Conservation (phyloP, 2,113 vertebrate genomes). For the Turnix velox region DNA sequence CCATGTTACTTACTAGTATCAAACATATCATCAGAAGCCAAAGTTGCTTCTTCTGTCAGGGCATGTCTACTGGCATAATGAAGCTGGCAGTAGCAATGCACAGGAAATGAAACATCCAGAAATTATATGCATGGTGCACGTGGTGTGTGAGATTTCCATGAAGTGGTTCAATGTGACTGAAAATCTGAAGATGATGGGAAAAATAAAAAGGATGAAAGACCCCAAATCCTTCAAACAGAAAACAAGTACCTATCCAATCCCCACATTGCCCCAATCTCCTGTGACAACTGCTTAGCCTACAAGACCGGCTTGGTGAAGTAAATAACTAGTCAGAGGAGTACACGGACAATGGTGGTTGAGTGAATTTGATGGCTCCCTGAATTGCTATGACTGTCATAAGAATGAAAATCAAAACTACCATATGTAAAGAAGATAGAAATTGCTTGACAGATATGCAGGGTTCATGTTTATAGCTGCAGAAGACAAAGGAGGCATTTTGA, state of each 20-base stretch:
- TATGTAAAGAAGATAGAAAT: background rate
- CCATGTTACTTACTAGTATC: slow-evolving; percentile 1
- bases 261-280: background rate
- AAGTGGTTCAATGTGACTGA: background rate
- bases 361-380: background rate
- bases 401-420: background rate
- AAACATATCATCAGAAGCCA: background rate
- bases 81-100: background rate
- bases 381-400: background rate
- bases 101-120: background rate
- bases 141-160: background rate
- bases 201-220: background rate
- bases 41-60: background rate
- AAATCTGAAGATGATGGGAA: background rate
- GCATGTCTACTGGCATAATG: background rate
- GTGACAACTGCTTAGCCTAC: background rate
- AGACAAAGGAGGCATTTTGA: background rate
- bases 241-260: background rate
- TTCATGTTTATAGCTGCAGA: background rate
- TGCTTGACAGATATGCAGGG: background rate
- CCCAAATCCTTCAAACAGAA: background rate
- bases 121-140: background rate
- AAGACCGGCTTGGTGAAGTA: background rate
- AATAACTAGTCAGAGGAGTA: background rate
- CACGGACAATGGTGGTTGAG: background rate